Conservation (phyloP, 2,888 invertebrate species). For the Agrochola lota region DNA sequence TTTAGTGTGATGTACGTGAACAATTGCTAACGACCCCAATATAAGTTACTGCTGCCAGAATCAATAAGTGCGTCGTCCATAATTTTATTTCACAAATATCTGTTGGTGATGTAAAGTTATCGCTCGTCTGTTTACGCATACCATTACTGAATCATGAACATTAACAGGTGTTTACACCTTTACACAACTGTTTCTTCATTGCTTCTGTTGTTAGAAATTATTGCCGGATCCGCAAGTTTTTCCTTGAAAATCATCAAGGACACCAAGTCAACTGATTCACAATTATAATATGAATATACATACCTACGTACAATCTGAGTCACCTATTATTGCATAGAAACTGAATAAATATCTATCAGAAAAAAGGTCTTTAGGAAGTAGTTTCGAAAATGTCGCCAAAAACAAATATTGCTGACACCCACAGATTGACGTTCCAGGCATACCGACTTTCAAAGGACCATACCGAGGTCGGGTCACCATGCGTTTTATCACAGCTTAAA, state of each 20-base stretch:
- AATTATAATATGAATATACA: neutral
- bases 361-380: conserved; percentile 3
- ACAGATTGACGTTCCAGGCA: conserved; percentile 28
- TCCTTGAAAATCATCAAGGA: conserved; percentile 1
- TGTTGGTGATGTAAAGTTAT: neutral
- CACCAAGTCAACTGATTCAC: neutral
- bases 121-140: neutral
- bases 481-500: conserved; percentile 1
- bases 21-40: conserved; percentile 25
- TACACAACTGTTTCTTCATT: conserved; percentile 19
- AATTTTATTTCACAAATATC: neutral
- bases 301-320: neutral
- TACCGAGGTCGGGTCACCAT: neutral
- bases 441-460: conserved; percentile 25
- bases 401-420: conserved; percentile 32
- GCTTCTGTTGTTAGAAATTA: conserved; percentile 18
- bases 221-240: neutral
- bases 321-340: neutral
- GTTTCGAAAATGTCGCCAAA: conserved; percentile 29
- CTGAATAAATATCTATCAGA: neutral
- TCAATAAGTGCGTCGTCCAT: conserved; percentile 5
- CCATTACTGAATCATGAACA: neutral
- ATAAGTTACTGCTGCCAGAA: neutral
- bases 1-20: conserved; percentile 5
- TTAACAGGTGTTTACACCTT: neutral